phyloP scores from a whole-genome alignment of 2,113 vertebrate genomes.

The Podarcis raffonei region DNA sequence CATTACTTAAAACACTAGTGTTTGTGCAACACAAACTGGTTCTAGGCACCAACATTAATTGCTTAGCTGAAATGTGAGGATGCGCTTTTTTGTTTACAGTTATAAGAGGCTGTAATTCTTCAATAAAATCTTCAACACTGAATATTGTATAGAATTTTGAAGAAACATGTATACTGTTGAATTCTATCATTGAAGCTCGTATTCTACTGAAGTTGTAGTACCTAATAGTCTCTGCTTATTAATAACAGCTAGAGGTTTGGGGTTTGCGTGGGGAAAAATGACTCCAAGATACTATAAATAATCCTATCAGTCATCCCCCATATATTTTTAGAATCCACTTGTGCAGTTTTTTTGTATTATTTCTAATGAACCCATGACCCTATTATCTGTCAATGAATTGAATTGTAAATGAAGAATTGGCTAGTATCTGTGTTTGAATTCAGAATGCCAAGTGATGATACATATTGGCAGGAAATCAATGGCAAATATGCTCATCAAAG shows the following conservation, averaged over 20 bases:
- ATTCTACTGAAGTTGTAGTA: background rate
- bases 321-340: background rate
- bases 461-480: background rate
- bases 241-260: background rate
- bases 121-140: background rate
- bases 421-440: background rate
- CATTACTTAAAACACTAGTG: too few species aligned
- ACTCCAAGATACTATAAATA: background rate
- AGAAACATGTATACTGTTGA: background rate
- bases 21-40: too few species aligned
- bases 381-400: background rate
- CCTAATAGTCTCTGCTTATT: background rate
- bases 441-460: background rate
- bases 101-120: background rate
- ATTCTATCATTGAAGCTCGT: background rate
- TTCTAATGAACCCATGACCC: accelerated
- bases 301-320: background rate
- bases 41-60: background rate
- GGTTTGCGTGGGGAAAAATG: background rate
- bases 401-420: conserved; percentile 14
- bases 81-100: background rate
- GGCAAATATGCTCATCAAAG: background rate
- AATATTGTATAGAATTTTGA: background rate
- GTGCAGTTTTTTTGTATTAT: background rate
- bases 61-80: background rate